phyloP scores from a whole-genome alignment of 2,113 vertebrate genomes.

The human (Homo sapiens) region GRCh38 chr3:108081001-108081500 shows the following conservation, averaged over 20 bases:
- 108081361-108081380: background rate
- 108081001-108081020: conserved; percentile 51
- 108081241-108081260: background rate
- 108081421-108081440: background rate
- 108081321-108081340: conserved; percentile 5
- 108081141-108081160: conserved; percentile 33
- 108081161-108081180: background rate
- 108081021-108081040: conserved; percentile 31
- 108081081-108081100: conserved; percentile 20
- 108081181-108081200: background rate
- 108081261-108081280: background rate
- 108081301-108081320: background rate
- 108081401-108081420: conserved; percentile 6
- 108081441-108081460: conserved; percentile 17
- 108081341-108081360: background rate
- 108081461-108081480: background rate
- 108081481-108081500: background rate
- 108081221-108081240: background rate
- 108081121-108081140: conserved; percentile 14
- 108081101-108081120: conserved; percentile 16
- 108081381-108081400: conserved; percentile 38
- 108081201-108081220: background rate
- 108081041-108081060: conserved; percentile 40
- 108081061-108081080: conserved; percentile 46
- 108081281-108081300: background rate